phyloP scores from a whole-genome alignment of 2,888 invertebrate species.

The Brachynemurus nebulosus region DNA sequence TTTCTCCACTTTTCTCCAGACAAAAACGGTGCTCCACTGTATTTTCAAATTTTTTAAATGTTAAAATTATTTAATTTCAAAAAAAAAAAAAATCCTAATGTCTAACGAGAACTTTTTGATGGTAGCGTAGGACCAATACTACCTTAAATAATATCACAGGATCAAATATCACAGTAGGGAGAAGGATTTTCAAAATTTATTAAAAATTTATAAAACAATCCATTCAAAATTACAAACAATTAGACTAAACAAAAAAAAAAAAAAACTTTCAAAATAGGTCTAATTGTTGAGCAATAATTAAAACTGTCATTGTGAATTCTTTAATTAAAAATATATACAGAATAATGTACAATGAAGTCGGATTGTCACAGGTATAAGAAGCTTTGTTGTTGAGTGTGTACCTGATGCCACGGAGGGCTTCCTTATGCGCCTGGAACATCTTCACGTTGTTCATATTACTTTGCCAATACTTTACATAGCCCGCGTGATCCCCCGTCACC shows the following conservation, averaged over 20 bases:
- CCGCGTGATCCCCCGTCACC: slow-evolving; percentile 97
- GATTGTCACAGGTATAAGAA: slow-evolving; percentile 3
- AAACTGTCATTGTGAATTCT: neutral
- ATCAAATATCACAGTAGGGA: too few relatives aligned
- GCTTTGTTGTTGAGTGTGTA: slow-evolving; percentile 33
- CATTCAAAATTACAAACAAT: neutral
- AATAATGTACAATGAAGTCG: slow-evolving; percentile 6
- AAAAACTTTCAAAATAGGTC: neutral
- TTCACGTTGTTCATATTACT: slow-evolving; percentile 99
- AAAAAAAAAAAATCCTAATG: too few relatives aligned
- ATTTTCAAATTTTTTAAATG: too few relatives aligned
- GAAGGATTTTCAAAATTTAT: too few relatives aligned
- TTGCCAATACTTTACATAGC: slow-evolving; percentile 99
- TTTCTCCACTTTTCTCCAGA: too few relatives aligned
- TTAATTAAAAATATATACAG: slow-evolving; percentile 2
- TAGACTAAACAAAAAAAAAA: neutral
- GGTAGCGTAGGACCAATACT: too few relatives aligned
- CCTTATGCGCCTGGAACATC: slow-evolving; percentile 99
- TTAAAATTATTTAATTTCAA: too few relatives aligned
- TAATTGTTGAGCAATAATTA: neutral
- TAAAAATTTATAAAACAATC: too few relatives aligned
- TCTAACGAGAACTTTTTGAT: too few relatives aligned
- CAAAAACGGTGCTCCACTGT: too few relatives aligned
- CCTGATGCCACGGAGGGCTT: slow-evolving; percentile 97
- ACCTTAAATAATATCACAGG: too few relatives aligned